Evolutionary conservation across 2,888 invertebrate genomes (phyloP).

Genomic region (Mallateleia sp.): DNA sequence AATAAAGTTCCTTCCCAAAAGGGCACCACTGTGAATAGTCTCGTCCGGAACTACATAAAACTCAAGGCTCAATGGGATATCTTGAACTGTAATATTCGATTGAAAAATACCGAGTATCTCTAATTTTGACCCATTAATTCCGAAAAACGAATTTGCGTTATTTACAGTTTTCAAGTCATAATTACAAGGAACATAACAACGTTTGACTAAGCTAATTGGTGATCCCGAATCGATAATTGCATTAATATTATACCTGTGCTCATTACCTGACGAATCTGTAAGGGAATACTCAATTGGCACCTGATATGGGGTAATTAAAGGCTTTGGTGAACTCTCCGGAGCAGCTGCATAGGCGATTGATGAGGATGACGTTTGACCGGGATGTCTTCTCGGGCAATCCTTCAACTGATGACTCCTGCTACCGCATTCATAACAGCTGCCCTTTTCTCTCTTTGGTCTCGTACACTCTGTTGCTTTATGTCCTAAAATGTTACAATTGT

Average conservation of each 20-base stretch:
- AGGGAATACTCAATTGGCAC: not conserved
- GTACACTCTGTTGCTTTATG: not conserved
- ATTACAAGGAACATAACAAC: not conserved
- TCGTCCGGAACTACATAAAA: conserved; percentile 43
- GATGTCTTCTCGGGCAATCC: conserved; percentile 69
- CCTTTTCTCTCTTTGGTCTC: not conserved
- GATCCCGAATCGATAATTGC: conserved; percentile 47
- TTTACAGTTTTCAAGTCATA: not conserved
- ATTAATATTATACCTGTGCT: conserved; percentile 18
- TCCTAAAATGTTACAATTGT: conserved; percentile 1
- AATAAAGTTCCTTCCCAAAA: conserved; percentile 51
- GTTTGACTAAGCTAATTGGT: conserved; percentile 43
- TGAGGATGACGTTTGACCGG: not conserved
- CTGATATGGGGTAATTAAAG: not conserved
- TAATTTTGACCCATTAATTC: not conserved
- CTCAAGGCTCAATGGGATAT: not conserved
- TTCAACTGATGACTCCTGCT: not conserved
- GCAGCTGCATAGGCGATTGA: not conserved
- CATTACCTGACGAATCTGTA: too few species aligned
- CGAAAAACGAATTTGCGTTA: not conserved
- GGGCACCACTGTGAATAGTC: conserved; percentile 18
- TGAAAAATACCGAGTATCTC: not conserved
- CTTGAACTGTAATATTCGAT: not conserved
- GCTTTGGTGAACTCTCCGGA: not conserved
- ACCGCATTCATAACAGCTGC: conserved; percentile 3